Percentiles rank a stretch among this genome's conserved stretches.
Evolutionary conservation across 2,797 vertebrate species (phyloP).

Genomic region (Coregonus suidteri): DNA sequence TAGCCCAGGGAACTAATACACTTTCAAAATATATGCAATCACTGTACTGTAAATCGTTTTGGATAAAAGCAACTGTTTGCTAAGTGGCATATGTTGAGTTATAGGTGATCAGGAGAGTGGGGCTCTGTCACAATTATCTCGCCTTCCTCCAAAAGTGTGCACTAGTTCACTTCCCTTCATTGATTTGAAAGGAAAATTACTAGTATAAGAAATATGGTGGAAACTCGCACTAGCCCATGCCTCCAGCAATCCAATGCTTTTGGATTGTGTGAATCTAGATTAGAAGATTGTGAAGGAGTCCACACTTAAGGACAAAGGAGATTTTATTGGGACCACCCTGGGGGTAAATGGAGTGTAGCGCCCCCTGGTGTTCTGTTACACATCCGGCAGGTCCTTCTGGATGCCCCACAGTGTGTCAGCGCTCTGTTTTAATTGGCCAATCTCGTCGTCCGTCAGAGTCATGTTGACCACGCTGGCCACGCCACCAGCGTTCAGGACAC

Average conservation of each 20-base stretch:
- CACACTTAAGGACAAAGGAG: background rate
- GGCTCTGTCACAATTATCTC: background rate
- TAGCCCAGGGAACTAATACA: background rate
- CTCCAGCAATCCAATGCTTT: background rate
- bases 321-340: background rate
- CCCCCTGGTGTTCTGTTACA: slow-evolving; percentile 71
- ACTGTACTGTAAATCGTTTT: background rate
- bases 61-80: background rate
- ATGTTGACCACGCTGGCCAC: slow-evolving; percentile 89
- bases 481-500: slow-evolving; percentile 83
- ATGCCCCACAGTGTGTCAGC: slow-evolving; percentile 91
- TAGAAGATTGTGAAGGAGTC: background rate
- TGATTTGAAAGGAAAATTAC: background rate
- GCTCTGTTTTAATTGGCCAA: slow-evolving; percentile 86
- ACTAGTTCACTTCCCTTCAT: background rate
- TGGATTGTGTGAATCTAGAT: too few species aligned
- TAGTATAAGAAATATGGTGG: background rate
- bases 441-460: slow-evolving; percentile 87
- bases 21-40: background rate
- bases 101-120: background rate
- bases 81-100: background rate
- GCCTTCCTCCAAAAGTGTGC: background rate
- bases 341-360: background rate
- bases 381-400: slow-evolving; percentile 92
- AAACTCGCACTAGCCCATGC: background rate